Percentiles rank a stretch among this genome's conserved stretches.
These are phyloP conservation scores for Pollenia angustigena DNA, from an alignment of 2,888 invertebrate species.

Conservation along the genomic window DNA sequence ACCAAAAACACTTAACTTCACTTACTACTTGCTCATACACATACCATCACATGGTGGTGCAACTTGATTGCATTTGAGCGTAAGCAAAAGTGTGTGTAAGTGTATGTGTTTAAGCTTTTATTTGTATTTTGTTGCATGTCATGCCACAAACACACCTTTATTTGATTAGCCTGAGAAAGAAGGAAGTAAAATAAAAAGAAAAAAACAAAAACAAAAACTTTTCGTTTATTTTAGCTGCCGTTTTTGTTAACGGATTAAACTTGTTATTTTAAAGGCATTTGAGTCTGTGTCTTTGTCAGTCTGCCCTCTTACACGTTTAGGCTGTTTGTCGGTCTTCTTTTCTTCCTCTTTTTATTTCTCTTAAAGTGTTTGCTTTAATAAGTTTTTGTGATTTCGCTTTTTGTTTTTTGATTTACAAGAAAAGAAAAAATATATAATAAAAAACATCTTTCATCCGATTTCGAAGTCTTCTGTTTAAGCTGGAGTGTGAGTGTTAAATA, in stretches of 20 bases:
- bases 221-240: slow-evolving; percentile 33
- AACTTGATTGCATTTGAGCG: background rate
- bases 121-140: slow-evolving; percentile 54
- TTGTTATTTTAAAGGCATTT: slow-evolving; percentile 48
- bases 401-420: slow-evolving; percentile 33
- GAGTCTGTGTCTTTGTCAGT: slow-evolving; percentile 19
- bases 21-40: slow-evolving; percentile 16
- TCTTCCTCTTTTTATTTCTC: background rate
- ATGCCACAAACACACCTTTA: slow-evolving; percentile 65
- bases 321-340: background rate
- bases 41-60: background rate
- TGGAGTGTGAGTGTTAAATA: slow-evolving; percentile 42
- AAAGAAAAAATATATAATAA: background rate
- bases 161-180: slow-evolving; percentile 70
- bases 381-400: slow-evolving; percentile 56
- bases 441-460: slow-evolving; percentile 15
- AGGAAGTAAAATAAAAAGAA: slow-evolving; percentile 46
- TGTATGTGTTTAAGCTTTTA: background rate
- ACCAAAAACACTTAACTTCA: slow-evolving; percentile 45
- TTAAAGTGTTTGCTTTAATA: slow-evolving; percentile 16
- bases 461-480: background rate
- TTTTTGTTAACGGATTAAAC: slow-evolving; percentile 66
- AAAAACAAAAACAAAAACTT: slow-evolving; percentile 7
- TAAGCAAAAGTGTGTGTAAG: background rate
- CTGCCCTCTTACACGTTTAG: background rate